phyloP scores from a whole-genome alignment of 2,888 invertebrate species.

The Xestia c-nigrum region DNA sequence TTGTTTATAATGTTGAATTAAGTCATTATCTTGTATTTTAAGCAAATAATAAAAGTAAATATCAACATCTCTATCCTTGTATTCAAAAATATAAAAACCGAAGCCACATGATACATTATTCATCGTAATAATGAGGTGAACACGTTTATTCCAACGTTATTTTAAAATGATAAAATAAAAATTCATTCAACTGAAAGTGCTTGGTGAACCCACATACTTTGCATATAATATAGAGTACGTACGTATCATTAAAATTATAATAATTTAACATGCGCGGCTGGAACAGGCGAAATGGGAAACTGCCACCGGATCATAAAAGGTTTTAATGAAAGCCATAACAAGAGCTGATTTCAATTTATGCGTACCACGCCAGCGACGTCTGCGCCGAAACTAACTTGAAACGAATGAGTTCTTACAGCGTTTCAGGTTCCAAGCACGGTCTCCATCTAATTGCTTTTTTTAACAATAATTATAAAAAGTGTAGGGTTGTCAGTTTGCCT shows the following conservation, averaged over 20 bases:
- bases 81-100: conserved; percentile 40
- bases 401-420: conserved; percentile 69
- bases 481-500: not conserved
- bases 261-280: conserved; percentile 74
- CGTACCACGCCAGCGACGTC: conserved; percentile 61
- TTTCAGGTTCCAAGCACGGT: conserved; percentile 45
- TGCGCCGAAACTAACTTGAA: conserved; percentile 69
- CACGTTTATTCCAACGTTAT: conserved; percentile 50
- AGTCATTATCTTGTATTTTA: conserved; percentile 36
- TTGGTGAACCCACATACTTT: conserved; percentile 51
- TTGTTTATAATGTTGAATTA: conserved; percentile 1
- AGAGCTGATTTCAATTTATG: conserved; percentile 79
- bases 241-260: conserved; percentile 71
- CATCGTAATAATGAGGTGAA: conserved; percentile 54
- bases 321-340: conserved; percentile 78
- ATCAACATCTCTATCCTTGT: conserved; percentile 15
- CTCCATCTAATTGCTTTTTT: conserved; percentile 31
- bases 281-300: conserved; percentile 71
- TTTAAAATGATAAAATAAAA: conserved; percentile 61
- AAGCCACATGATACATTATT: conserved; percentile 55
- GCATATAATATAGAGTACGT: conserved; percentile 51
- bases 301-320: conserved; percentile 77
- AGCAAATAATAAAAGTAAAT: conserved; percentile 30
- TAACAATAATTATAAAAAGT: conserved; percentile 1
- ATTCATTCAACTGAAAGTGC: conserved; percentile 51